Base-by-base conservation (phyloP, 1,140 invertebrate genomes). In the Tetramorium simillimum region DNA sequence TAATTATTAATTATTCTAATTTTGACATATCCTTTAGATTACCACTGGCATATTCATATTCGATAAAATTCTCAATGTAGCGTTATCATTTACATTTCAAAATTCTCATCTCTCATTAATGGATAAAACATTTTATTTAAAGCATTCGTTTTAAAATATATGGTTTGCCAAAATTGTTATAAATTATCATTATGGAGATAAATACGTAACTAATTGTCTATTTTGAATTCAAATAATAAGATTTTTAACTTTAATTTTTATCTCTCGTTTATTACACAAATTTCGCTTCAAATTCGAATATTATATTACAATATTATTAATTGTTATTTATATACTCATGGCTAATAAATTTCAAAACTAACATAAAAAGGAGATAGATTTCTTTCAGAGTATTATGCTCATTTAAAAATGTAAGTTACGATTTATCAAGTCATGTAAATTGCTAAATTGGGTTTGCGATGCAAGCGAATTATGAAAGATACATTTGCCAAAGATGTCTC, bases 1-100 rank as follows among this genome's bases (percentile, higher is more conserved):
- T 65, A 65, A n/a, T 73, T 14, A 16, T 84, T 84, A 84, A 84
- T 84, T 75, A 62, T 73, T 49, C n/a, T 43, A 58, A 46, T 12
- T 46, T 33, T 0, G n/a, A 40, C 14, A 40, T n/a, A 49, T 81
- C 21, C 33, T 58, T 28, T n/a, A 43, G 28, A 82, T 82, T 2
- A 43, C 72, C n/a, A 21, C 3, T 6, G 3, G 21, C 46, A 12
- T 5, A 24, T 37, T 67, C n/a, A 24, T 73, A 75, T 53, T 58
- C 1, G 12, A 75, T 75, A 14, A 53, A 53, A 75, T 75, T 75
- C 1, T 37, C 12, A 75, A 56, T 49, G 21, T n/a, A 75, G 28
- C 5, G 0, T 49, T 56, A 3, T 58, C n/a, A 56, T 76, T 58
- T 76, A 76, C 14, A 49, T 70, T 46, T 46, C 3, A 58, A 75